phyloP scores from a whole-genome alignment of 2,888 invertebrate genomes.

The Morpho achilles region DNA sequence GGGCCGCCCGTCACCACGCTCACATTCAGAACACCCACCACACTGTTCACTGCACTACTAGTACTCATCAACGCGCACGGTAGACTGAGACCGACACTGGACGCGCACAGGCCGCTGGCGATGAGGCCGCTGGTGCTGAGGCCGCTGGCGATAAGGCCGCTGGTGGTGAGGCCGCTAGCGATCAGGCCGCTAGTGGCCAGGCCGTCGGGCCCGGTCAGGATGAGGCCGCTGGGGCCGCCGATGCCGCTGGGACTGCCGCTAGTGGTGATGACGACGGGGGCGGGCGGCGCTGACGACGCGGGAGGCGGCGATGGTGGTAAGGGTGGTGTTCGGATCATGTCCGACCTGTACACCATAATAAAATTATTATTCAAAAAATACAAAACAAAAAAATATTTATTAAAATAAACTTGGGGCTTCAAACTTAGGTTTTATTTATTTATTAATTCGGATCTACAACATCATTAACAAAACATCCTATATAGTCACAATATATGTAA shows the following conservation, averaged over 20 bases:
- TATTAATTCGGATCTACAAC: too few relatives aligned
- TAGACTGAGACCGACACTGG: constrained; percentile 26
- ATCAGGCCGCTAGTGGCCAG: constrained; percentile 25
- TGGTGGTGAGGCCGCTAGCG: constrained; percentile 39
- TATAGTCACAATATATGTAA: too few relatives aligned
- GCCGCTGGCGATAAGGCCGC: constrained; percentile 25
- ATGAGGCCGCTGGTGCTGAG: constrained; percentile 36
- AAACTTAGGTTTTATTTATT: too few relatives aligned
- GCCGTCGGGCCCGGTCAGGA: constrained; percentile 46
- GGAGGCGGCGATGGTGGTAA: constrained; percentile 66
- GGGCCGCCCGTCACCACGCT: constrained; percentile 12
- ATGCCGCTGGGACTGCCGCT: constrained; percentile 23
- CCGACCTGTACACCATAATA: constrained; percentile 40
- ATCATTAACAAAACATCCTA: too few relatives aligned
- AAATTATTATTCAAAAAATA: too few relatives aligned
- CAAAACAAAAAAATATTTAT: too few relatives aligned
- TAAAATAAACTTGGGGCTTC: too few relatives aligned
- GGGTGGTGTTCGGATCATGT: constrained; percentile 57
- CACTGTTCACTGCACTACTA: constrained; percentile 15
- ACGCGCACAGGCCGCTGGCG: constrained; percentile 34
- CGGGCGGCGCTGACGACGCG: constrained; percentile 56
- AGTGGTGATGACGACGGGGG: constrained; percentile 38
- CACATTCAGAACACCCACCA: constrained; percentile 13
- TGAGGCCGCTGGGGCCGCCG: neutral
- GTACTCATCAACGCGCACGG: constrained; percentile 20